Conservation (phyloP, 2,888 invertebrate genomes). For the Aporophyla lueneburgensis region DNA sequence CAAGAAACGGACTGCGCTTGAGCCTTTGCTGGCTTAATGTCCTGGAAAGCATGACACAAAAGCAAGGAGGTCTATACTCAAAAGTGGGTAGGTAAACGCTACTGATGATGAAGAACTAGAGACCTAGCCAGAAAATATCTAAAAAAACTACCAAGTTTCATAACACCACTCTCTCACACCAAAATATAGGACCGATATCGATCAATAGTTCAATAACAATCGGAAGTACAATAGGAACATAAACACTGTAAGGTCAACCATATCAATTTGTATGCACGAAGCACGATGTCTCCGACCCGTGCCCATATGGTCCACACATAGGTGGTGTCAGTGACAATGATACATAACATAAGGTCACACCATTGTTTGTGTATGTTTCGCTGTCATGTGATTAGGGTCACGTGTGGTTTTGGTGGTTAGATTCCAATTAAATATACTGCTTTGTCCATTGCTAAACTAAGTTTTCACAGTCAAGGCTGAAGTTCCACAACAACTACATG, state of each 20-base stretch:
- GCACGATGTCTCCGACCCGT: slow-evolving; percentile 60
- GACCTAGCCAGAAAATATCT: background rate
- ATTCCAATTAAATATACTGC: background rate
- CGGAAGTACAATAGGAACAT: slow-evolving; percentile 76
- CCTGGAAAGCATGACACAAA: background rate
- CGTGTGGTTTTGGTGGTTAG: slow-evolving; percentile 47
- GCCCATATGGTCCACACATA: slow-evolving; percentile 42
- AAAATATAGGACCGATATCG: slow-evolving; percentile 16
- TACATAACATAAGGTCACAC: slow-evolving; percentile 78
- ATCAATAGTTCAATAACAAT: slow-evolving; percentile 55
- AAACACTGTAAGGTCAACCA: slow-evolving; percentile 75
- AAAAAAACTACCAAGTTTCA: background rate
- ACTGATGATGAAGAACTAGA: background rate
- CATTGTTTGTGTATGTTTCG: slow-evolving; percentile 74
- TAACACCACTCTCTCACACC: slow-evolving; percentile 6
- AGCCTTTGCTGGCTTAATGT: background rate
- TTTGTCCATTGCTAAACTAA: background rate
- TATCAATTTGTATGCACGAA: slow-evolving; percentile 73
- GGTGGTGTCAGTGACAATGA: slow-evolving; percentile 70
- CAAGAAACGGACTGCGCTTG: no score
- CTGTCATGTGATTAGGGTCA: slow-evolving; percentile 57
- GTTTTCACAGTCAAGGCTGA: background rate
- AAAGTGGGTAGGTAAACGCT: background rate
- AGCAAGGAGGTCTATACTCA: background rate
- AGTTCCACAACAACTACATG: no score